Base-by-base conservation (phyloP, 2,113 vertebrate species). In the Semnornis frantzii region DNA sequence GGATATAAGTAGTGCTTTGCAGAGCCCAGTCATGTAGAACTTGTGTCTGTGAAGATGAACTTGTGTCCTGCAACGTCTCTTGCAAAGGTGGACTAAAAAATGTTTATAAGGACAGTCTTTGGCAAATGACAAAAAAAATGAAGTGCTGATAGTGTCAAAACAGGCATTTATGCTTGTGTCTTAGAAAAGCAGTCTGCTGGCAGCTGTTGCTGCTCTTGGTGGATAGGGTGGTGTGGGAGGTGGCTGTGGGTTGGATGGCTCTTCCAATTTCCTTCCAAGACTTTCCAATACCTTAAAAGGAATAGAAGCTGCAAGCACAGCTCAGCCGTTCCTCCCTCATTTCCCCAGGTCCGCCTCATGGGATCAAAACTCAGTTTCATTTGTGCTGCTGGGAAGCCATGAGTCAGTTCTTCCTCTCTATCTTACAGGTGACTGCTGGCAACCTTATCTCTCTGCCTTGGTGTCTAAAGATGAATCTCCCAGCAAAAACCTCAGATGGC, bases 401-500 rank as follows among this genome's bases (percentile, higher is more conserved):
- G 90, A 93, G 65, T 74, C 93, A 94, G 31, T 86, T 77, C 12
- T 74, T 81, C 27, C 48, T 89, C 79, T 16, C 54, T 46, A 0
- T 66, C 75, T 81, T 58, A n/a, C 62, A 88, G 76, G 76, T 81
- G 83, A 65, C 88, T 88, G 60, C 69, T 83, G 82, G 64, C 64
- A 73, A 2, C 72, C 37, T 94, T 94, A 83, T 93, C 87, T 93
- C 54, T 80, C 69, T 74, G 57, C 42, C 57, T 72, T 91, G 94
- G 88, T 1, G 8, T 87, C 90, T 48, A 24, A 24, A 60, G 72
- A 83, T 78, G 73, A 33, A 44, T 42, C 31, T 84, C 15, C 64
- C 34, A 78, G 85, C 25, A 83, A 33, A 82, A 83, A 23, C 19
- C 84, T 84, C 62, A 37, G 37, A 54, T 83, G 76, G 79, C 87